These are phyloP conservation scores for Philypnodon macrostomus DNA, from an alignment of 2,797 vertebrate genomes.

Conservation along the genomic window DNA sequence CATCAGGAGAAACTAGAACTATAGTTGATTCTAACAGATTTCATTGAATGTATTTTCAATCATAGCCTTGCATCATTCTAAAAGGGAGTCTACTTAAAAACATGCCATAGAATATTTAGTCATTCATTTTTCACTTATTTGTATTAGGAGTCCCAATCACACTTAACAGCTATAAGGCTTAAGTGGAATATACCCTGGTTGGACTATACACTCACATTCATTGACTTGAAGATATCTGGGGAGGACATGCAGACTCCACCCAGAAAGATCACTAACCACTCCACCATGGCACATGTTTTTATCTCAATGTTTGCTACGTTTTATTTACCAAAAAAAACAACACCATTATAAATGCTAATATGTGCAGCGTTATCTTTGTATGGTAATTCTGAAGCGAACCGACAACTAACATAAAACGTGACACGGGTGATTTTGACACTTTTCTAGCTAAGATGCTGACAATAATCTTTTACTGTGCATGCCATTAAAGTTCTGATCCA, in stretches of 20 bases:
- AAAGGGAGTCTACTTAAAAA: too few relatives aligned
- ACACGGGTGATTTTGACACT: slow-evolving; percentile 2
- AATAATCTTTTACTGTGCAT: not conserved
- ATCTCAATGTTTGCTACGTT: too few relatives aligned
- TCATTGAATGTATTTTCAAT: not conserved
- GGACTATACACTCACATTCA: too few relatives aligned
- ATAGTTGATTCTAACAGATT: not conserved
- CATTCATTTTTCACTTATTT: too few relatives aligned
- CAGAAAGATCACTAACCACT: too few relatives aligned
- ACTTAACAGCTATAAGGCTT: too few relatives aligned
- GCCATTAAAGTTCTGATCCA: not conserved
- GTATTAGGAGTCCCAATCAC: too few relatives aligned
- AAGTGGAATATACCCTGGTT: too few relatives aligned
- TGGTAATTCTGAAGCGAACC: slow-evolving; percentile 3
- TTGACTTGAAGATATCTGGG: too few relatives aligned
- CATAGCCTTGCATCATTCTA: not conserved
- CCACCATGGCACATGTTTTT: too few relatives aligned
- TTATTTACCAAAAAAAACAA: not conserved
- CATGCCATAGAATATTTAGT: too few relatives aligned
- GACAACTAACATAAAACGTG: slow-evolving; percentile 18
- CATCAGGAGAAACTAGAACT: slow-evolving; percentile 3
- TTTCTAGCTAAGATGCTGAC: not conserved
- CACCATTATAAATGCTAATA: not conserved
- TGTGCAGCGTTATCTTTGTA: not conserved
- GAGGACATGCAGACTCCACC: too few relatives aligned